These are phyloP conservation scores for Remorina albescens DNA, from an alignment of 2,797 vertebrate genomes.

Conservation along the genomic window DNA sequence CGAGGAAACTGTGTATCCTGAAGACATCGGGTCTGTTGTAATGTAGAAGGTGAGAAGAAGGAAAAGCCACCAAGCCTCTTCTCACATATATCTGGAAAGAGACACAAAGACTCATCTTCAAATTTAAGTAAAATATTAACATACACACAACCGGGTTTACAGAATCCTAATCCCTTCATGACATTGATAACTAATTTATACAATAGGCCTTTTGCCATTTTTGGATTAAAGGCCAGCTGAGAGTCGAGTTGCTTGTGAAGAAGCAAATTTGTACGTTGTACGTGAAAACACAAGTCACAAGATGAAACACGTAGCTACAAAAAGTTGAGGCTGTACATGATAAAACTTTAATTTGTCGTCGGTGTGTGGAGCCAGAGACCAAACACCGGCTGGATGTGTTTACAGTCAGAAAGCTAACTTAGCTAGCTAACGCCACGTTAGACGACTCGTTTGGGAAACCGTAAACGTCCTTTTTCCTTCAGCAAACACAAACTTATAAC, in stretches of 20 bases:
- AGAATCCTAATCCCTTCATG: no score
- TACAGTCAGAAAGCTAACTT: slow-evolving; percentile 32
- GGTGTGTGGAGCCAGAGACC: neutral
- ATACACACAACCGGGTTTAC: no score
- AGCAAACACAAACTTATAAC: accelerated
- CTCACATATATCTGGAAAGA: slow-evolving; percentile 77
- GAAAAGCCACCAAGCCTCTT: slow-evolving; percentile 77
- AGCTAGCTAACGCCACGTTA: slow-evolving; percentile 38
- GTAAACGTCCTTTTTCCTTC: accelerated
- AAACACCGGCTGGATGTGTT: slow-evolving; percentile 23
- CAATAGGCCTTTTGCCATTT: no score
- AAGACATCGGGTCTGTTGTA: slow-evolving; percentile 70
- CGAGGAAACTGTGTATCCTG: slow-evolving; percentile 72
- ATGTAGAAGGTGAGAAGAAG: slow-evolving; percentile 75
- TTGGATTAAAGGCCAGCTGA: no score
- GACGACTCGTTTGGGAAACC: accelerated
- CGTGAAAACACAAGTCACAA: neutral
- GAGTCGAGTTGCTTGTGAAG: neutral
- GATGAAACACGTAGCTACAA: accelerated
- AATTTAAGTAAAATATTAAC: neutral
- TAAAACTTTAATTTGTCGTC: neutral
- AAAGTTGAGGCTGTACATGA: neutral
- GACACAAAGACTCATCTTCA: neutral
- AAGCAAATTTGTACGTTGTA: neutral
- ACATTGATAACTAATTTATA: neutral